phyloP scores from a whole-genome alignment of 1,140 invertebrate genomes.

The Himalopsyche phryganea region DNA sequence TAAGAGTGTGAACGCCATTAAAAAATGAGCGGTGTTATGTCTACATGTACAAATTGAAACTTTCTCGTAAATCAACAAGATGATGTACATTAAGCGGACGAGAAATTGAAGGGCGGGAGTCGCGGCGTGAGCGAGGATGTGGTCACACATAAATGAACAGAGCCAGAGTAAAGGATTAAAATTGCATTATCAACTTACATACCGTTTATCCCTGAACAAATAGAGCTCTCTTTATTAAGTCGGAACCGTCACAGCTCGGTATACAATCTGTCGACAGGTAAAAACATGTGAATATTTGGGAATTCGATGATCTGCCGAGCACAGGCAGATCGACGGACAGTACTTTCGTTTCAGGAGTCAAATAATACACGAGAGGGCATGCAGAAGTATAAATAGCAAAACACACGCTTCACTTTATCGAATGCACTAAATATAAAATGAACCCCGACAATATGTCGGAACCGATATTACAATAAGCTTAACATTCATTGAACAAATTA shows the following conservation, averaged over 20 bases:
- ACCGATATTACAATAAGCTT: no score
- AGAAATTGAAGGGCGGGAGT: slow-evolving; percentile 6
- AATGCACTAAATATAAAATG: no score
- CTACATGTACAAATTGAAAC: no score
- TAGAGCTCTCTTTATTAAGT: slow-evolving; percentile 25
- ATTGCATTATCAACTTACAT: slow-evolving; percentile 32
- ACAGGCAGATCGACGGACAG: no score
- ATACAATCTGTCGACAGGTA: slow-evolving; percentile 35
- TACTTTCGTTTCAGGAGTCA: neutral
- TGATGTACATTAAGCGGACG: slow-evolving; percentile 20
- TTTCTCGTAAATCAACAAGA: no score
- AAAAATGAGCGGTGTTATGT: slow-evolving; percentile 27
- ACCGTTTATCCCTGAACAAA: slow-evolving; percentile 24
- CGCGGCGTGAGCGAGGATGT: slow-evolving; percentile 21
- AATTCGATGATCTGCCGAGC: no score
- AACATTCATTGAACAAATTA: no score
- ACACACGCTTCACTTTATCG: neutral
- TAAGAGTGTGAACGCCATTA: slow-evolving; percentile 29
- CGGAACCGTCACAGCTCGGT: slow-evolving; percentile 23
- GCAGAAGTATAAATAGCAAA: neutral
- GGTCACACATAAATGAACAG: slow-evolving; percentile 26
- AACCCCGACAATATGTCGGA: no score
- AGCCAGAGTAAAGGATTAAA: slow-evolving; percentile 27
- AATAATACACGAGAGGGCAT: slow-evolving; percentile 9
- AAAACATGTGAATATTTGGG: slow-evolving; percentile 30